Base-by-base conservation (phyloP, 2,797 vertebrate genomes). In the Austrolebias charrua region DNA sequence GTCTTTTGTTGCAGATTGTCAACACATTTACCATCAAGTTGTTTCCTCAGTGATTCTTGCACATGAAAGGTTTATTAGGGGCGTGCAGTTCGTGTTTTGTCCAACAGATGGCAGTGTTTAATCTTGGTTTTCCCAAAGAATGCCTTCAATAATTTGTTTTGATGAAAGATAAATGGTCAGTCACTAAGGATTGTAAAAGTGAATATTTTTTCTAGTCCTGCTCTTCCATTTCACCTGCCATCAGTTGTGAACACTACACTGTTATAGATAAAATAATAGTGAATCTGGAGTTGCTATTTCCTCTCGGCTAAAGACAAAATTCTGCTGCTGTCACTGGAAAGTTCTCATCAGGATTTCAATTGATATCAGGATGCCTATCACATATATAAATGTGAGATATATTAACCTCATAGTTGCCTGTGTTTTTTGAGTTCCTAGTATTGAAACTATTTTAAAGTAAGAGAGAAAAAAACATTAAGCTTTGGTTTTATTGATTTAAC, bases 81-180 rank as follows among this genome's bases (percentile, higher is more conserved):
- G 56, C 5, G 1, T 69, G 68, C 51, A 65, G 62, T 49, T 71
- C 12, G 51, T 58, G 1, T 1, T 48, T 15, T 54, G 20, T 12
- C 82, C 91, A 89, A 71, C 71, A 73, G 88, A 82, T 80, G 90
- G 79, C 76, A 85, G 60, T 80, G 66, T 86, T 70, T 69, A 68
- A 73, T 68, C 63, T 84, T 12, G 62, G 45, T 56, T 66, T 55
- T 52, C 67, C 35, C 43, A 19, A 20, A 10, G 18, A 19, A 7
- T 5, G 2, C 16, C 44, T 46, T n/a, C 16, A 18, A 4, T 19
- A 47, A 19, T 47, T 19, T 19, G 45, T 47, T 38, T 38, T 38
- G 35, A 38, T 38, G 35, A 38, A 38, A 38, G 35, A 38, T 38
- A 38, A 58, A 55, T 20, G 15, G 31, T 14, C 4, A 29, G 18